Base-by-base conservation (phyloP, 1,140 invertebrate genomes). In the Leptinotarsa undecemlineata region DNA sequence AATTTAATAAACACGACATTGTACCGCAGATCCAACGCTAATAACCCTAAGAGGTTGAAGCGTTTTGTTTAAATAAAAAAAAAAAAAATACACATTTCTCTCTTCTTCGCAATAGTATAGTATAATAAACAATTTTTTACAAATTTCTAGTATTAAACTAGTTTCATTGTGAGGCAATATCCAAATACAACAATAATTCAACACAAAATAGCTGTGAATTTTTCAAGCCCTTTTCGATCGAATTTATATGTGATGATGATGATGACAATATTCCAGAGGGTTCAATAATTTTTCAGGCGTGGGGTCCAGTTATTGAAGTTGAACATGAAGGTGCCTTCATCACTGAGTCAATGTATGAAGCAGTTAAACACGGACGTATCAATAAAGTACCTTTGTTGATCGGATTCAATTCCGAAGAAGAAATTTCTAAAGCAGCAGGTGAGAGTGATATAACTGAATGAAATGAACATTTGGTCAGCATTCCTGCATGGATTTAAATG, bases 341-440 rank as follows among this genome's bases (percentile, higher is more conserved):
- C 3, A 71, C 73, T 2, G 72, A 75, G 17, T 64, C 76, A 8
- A 75, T 73, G 62, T 78, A 78, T 48, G 73, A 78, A 71, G 20
- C 72, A 15, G 66, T 80, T 1, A 61, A 26, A 21, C 61, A 75
- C 3, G 79, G 79, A 23, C 60, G 67, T 11, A 73, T 80, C 63
- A 74, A 73, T 61, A 75, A 75, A 20, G 68, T 78, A n/a, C 77
- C 79, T 14, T 70, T 77, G 33, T 71, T 80, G 42, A 62, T 80
- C 17, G 79, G 79, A 20, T 66, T 73, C 48, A 80, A 78, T 64
- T 80, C 79, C 8, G 75, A 78, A 33, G 79, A 80, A 72, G 57
- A 20, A 23, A 42, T 73, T 15, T 19, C 21, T 14, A 47, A 64
- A 66, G 51, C 23, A 8, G 4, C n/a, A 57, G 15, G n/a, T 57